Conservation (phyloP, 64 coral and sea anemone species). For the Orbicella faveolata region DNA sequence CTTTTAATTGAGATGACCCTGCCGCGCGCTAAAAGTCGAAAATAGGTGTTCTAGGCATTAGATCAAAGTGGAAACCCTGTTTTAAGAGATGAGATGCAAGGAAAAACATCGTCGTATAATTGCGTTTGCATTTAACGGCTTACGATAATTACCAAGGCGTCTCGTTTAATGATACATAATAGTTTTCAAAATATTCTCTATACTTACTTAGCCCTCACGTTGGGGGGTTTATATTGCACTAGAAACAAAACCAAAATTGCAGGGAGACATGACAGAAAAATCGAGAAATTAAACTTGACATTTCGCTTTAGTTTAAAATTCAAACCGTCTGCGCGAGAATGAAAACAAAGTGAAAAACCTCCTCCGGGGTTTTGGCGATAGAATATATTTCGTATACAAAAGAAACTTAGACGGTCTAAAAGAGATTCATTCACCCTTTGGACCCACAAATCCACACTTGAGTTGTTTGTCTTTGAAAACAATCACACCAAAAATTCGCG, state of each 20-base stretch:
- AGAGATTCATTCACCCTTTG: not conserved
- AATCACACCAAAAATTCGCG: not conserved
- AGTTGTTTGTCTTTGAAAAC: not conserved
- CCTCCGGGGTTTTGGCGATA: not conserved
- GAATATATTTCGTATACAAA: not conserved
- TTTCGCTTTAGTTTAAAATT: not conserved
- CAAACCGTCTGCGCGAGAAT: not conserved
- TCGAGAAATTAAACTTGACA: not conserved
- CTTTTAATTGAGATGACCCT: conserved; percentile 2
- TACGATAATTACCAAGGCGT: conserved; percentile 53
- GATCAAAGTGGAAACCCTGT: not conserved
- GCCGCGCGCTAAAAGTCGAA: not conserved
- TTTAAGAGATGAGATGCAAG: not conserved
- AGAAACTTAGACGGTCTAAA: not conserved
- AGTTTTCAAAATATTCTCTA: conserved; percentile 43
- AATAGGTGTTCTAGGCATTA: not conserved
- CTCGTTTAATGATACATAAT: conserved; percentile 53
- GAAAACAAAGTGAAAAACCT: conserved; percentile 4
- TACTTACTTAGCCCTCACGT: not conserved
- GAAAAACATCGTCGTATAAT: conserved; percentile 23
- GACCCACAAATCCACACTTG: not conserved
- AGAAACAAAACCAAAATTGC: not conserved
- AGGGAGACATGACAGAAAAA: not conserved
- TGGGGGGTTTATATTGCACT: not conserved
- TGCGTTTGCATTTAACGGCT: conserved; percentile 48